Conservation (phyloP, 1,140 invertebrate genomes). For the Pseudomyrmex concolor region DNA sequence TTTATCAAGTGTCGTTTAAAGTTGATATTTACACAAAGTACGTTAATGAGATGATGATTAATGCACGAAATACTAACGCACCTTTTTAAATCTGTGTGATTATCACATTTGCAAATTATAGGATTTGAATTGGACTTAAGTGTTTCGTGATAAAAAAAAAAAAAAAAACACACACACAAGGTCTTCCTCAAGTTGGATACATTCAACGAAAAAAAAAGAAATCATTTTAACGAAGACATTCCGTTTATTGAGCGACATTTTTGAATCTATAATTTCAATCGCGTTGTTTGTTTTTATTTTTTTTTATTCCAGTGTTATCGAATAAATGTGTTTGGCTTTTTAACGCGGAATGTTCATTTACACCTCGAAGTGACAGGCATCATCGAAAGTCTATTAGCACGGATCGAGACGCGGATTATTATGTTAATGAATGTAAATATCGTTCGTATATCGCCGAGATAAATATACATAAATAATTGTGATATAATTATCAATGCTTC, state of each 20-base stretch:
- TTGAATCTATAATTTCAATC: not conserved
- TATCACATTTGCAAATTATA: no score
- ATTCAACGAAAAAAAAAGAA: not conserved
- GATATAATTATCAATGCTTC: not conserved
- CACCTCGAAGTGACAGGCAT: slow-evolving; percentile 7
- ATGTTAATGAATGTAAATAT: slow-evolving; percentile 53
- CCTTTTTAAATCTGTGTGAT: no score
- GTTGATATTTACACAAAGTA: no score
- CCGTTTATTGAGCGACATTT: not conserved
- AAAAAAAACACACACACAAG: not conserved
- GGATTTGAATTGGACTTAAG: not conserved
- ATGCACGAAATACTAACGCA: no score
- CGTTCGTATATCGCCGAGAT: slow-evolving; percentile 33
- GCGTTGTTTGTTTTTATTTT: not conserved
- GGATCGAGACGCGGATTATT: slow-evolving; percentile 34
- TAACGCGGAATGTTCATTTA: not conserved
- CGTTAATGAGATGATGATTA: no score
- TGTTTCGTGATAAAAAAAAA: not conserved
- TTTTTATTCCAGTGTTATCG: not conserved
- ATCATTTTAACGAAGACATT: not conserved
- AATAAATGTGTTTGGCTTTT: not conserved
- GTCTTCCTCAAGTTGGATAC: not conserved
- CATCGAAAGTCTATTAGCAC: not conserved
- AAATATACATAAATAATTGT: not conserved
- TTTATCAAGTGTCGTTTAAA: no score